Conservation (phyloP, 2,113 vertebrate genomes). For the Machaerirhynchus nigripectus region DNA sequence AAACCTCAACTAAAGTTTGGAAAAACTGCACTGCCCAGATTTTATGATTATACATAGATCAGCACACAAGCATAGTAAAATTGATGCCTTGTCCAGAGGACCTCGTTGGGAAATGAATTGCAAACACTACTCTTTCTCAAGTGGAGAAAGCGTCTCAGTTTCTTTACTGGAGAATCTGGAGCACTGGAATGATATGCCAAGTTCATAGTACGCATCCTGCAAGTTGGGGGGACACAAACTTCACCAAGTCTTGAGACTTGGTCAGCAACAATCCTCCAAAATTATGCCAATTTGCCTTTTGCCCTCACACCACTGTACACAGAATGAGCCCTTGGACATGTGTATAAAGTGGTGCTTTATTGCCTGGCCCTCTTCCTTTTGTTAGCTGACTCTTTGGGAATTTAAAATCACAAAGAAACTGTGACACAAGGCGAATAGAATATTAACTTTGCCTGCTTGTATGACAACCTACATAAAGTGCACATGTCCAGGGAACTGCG, state of each 20-base stretch:
- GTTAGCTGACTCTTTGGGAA: background rate
- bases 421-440: background rate
- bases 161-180: background rate
- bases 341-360: background rate
- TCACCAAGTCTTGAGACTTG: background rate
- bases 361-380: background rate
- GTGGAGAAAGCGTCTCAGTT: background rate
- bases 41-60: background rate
- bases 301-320: background rate
- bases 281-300: background rate
- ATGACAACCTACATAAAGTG: background rate
- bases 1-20: background rate
- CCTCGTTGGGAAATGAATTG: background rate
- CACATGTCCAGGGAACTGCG: background rate
- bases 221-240: background rate
- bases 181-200: background rate
- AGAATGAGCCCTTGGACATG: rapidly evolving
- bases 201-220: background rate
- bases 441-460: background rate
- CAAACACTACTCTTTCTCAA: background rate
- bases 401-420: background rate
- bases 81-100: background rate
- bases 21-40: background rate
- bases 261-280: background rate
- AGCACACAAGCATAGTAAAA: background rate